These are phyloP conservation scores for Manacus vitellinus DNA, from an alignment of 2,113 vertebrate genomes.

Conservation along the genomic window DNA sequence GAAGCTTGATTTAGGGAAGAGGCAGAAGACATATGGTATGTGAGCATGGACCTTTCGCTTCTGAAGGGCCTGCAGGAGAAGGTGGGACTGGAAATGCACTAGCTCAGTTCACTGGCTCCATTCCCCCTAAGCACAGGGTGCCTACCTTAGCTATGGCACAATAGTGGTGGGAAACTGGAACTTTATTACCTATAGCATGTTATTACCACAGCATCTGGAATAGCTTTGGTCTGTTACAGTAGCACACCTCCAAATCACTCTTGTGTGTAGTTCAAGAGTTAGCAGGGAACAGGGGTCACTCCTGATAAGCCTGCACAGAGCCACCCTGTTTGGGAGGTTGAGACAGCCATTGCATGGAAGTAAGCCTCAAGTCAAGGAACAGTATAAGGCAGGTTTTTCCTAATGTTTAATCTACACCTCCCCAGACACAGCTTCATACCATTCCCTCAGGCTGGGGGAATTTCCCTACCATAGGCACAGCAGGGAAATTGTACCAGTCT, in stretches of 20 bases:
- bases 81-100: neutral
- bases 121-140: neutral
- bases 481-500: neutral
- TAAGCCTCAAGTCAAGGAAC: neutral
- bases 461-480: neutral
- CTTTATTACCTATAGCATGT: neutral
- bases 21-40: fast-evolving
- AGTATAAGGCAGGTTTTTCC: neutral
- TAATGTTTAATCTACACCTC: neutral
- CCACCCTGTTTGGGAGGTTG: neutral
- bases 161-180: neutral
- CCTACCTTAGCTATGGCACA: neutral
- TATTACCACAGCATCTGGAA: neutral
- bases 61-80: neutral
- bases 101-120: neutral
- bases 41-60: neutral
- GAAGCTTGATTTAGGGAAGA: neutral
- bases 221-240: neutral
- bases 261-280: neutral
- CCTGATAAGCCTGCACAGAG: neutral
- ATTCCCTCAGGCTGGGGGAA: neutral
- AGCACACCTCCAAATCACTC: neutral
- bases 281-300: neutral
- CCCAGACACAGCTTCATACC: neutral
- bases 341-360: neutral